Conservation (phyloP, 2,888 invertebrate species). For the Steromphala cineraria region DNA sequence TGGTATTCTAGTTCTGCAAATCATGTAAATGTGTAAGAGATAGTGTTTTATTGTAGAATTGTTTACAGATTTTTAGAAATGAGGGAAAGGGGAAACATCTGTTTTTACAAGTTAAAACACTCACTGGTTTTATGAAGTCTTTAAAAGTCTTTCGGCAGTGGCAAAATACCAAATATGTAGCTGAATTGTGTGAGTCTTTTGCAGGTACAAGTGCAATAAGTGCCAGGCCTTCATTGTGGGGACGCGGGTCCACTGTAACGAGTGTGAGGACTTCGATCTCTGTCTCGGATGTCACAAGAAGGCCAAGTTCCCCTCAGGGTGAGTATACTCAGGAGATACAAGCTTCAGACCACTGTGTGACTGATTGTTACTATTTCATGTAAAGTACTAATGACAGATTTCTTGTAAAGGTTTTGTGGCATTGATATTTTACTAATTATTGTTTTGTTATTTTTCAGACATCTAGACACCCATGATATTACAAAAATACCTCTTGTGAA, state of each 20-base stretch:
- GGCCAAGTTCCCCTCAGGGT: conserved; percentile 66
- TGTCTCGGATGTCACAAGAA: conserved; percentile 71
- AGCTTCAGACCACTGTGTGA: not conserved
- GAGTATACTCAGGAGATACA: conserved; percentile 26
- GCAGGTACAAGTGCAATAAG: conserved; percentile 73
- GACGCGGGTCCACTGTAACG: conserved; percentile 71
- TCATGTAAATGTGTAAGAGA: too few species aligned
- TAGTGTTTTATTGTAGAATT: too few species aligned
- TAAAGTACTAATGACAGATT: too few species aligned
- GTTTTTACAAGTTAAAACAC: too few species aligned
- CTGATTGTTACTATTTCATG: too few species aligned
- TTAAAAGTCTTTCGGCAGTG: too few species aligned
- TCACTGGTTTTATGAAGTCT: too few species aligned
- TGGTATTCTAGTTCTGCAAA: too few species aligned
- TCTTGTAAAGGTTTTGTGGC: too few species aligned
- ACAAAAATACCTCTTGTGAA: conserved; percentile 67
- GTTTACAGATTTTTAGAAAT: too few species aligned
- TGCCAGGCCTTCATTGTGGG: conserved; percentile 74
- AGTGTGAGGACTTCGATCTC: conserved; percentile 74
- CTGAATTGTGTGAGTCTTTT: not conserved
- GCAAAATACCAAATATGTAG: too few species aligned
- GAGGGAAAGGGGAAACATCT: too few species aligned
- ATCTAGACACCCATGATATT: conserved; percentile 62
- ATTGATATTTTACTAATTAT: not conserved
- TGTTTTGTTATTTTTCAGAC: conserved; percentile 52